Evolutionary conservation across 2,888 invertebrate genomes (phyloP).

Genomic region (Odontomyia ornata): DNA sequence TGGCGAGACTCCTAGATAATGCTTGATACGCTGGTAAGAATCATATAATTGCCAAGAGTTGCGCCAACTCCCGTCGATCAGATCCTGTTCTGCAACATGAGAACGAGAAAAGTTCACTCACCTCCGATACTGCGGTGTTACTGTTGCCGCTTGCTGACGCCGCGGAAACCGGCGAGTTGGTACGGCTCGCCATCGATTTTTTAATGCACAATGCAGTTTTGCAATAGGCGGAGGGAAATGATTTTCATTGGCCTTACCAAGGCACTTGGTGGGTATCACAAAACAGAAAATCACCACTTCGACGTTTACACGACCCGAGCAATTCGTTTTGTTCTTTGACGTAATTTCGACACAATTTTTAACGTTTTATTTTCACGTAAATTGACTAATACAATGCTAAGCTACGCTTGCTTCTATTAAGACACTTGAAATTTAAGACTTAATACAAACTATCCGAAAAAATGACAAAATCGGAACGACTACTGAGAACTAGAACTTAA

Average conservation of each 20-base stretch:
- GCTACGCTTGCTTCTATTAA: conserved; percentile 5
- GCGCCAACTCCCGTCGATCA: background rate
- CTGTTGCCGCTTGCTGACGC: conserved; percentile 26
- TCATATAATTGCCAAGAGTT: too few species aligned
- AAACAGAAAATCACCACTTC: background rate
- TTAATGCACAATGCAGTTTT: background rate
- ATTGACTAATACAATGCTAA: background rate
- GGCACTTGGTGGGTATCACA: background rate
- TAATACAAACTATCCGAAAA: conserved; percentile 22
- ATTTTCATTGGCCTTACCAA: background rate
- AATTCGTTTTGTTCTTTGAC: background rate
- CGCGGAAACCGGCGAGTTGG: conserved; percentile 45
- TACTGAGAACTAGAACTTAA: conserved; percentile 11
- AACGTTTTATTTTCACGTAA: conserved; percentile 7
- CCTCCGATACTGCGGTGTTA: conserved; percentile 48
- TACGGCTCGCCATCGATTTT: conserved; percentile 46
- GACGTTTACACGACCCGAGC: background rate
- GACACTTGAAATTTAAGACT: conserved; percentile 8
- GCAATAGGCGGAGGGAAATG: background rate
- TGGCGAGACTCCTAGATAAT: too few species aligned
- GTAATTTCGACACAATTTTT: too few species aligned
- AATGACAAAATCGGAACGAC: background rate
- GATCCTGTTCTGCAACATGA: background rate
- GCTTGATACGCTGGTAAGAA: too few species aligned
- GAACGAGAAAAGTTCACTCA: conserved; percentile 53